phyloP scores from a whole-genome alignment of 2,113 vertebrate species.

The Tachuris rubrigastra region DNA sequence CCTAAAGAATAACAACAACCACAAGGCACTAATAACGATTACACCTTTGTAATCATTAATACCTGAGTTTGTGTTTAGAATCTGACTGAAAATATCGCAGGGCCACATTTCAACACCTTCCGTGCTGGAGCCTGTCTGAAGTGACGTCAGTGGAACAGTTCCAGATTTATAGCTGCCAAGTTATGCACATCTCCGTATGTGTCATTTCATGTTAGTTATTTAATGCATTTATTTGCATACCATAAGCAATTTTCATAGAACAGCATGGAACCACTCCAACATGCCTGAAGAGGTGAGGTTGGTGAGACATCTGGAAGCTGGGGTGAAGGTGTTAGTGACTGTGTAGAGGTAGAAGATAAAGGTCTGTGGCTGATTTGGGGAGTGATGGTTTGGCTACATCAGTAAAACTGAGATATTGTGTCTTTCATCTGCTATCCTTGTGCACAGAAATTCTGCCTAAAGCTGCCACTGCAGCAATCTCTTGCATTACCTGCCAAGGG shows the following conservation, averaged over 20 bases:
- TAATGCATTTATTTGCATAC: conserved; percentile 53
- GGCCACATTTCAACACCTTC: conserved; percentile 46
- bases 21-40: background rate
- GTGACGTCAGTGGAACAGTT: conserved; percentile 56
- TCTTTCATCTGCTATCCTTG: background rate
- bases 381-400: background rate
- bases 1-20: background rate
- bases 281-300: background rate
- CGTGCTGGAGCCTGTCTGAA: background rate
- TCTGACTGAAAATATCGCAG: conserved; percentile 30
- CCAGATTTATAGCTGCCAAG: conserved; percentile 65
- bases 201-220: conserved; percentile 51
- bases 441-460: background rate
- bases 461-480: background rate
- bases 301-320: background rate
- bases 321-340: background rate
- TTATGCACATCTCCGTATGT: conserved; percentile 57
- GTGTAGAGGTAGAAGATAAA: background rate
- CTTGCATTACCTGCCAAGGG: background rate
- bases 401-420: too few relatives aligned
- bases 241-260: background rate
- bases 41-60: background rate
- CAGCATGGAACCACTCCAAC: background rate
- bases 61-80: conserved; percentile 12
- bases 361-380: background rate